Base-by-base conservation (phyloP, 2,797 vertebrate species). In the Bradypodion pumilum region DNA sequence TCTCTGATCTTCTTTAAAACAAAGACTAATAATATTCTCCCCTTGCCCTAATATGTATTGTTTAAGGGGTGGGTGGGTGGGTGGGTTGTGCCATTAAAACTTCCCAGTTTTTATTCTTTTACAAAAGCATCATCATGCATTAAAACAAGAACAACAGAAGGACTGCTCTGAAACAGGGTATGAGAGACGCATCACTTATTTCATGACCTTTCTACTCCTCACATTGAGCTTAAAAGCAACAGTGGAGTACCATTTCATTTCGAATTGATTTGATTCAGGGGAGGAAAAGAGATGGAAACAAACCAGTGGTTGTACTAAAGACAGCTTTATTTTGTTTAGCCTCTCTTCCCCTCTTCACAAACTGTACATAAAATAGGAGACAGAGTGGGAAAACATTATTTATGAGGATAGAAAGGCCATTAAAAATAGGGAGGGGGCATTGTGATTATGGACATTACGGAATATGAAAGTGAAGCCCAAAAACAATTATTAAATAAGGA, bases 1-100 rank as follows among this genome's bases (percentile, higher is more conserved):
- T 60, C 29, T 85, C 84, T 42, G n/a, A 79, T 32, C 6, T 60
- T 25, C 68, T 79, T 79, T 40, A 73, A 65, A 59, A 59, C 19
- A 77, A 76, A 79, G 25, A 29, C 49, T 32, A 44, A 9, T 5
- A n/a, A 19, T 49, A 29, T 46, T 7, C 40, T 12, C 25, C 40
- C 72, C 52, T 49, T 69, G 7, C 25, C 29, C 42, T 66, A 62
- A n/a, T 9, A 35, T 35, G 42, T 65, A 25, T 25, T 9, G 7
- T 5, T 42, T 23, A 21, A 9, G 68, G n/a, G 5, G 60, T 49
- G 35, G 40, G 16, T n/a, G 35, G 40, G 16, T n/a, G n/a, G n/a
- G n/a, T n/a, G n/a, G n/a, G n/a, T n/a, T n/a, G 0, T 19, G 21
- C 49, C 12, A 68, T 60, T 75, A 32, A 15, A 46, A 69, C n/a